phyloP scores from a whole-genome alignment of 2,797 vertebrate genomes.

The Periparus ater region DNA sequence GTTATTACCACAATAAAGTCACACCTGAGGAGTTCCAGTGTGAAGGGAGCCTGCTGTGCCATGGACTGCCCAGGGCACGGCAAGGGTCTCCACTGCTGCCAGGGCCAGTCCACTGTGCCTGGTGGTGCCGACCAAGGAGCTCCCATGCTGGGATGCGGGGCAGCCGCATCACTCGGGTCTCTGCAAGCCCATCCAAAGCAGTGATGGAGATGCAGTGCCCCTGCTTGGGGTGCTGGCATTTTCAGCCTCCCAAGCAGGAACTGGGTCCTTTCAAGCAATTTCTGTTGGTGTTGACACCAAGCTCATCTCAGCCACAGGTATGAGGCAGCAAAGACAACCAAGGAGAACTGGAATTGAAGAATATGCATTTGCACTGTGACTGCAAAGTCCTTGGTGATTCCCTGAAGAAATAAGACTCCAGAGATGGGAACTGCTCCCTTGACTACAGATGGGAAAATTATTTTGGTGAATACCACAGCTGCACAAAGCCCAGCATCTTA shows the following conservation, averaged over 20 bases:
- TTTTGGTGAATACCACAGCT: not conserved
- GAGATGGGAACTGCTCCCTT: not conserved
- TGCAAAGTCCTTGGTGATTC: not conserved
- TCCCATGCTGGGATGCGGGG: fast-evolving
- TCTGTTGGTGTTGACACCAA: not conserved
- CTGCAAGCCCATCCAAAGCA: not conserved
- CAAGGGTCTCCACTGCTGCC: not conserved
- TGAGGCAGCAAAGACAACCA: not conserved
- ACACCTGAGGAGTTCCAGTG: not conserved
- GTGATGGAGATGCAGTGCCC: not conserved
- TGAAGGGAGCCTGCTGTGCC: fast-evolving
- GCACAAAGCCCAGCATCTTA: not conserved
- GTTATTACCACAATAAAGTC: not conserved
- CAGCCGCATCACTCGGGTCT: not conserved
- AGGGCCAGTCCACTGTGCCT: fast-evolving
- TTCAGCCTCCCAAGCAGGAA: not conserved
- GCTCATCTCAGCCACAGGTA: not conserved
- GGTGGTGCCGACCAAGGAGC: fast-evolving
- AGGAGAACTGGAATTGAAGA: not conserved
- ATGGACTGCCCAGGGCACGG: fast-evolving
- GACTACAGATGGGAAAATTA: not conserved
- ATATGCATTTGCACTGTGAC: not conserved
- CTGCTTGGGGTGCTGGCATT: fast-evolving
- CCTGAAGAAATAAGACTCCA: not conserved
- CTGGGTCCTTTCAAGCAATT: not conserved